Evolutionary conservation across 2,113 vertebrate genomes (phyloP).

Genomic region (Pomatostomus ruficeps): DNA sequence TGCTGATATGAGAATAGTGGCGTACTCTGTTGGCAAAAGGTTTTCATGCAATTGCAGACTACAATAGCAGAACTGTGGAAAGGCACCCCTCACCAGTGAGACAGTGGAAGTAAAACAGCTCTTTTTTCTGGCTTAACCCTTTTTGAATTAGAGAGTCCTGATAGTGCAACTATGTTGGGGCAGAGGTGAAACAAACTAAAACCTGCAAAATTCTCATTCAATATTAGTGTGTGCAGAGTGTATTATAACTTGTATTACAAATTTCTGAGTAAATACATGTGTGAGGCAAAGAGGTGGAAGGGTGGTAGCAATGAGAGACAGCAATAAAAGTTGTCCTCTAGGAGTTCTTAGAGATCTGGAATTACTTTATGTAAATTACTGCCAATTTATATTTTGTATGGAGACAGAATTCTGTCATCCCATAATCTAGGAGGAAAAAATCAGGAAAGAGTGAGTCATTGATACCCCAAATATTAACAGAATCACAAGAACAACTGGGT

Average conservation of each 20-base stretch:
- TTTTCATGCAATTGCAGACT: not conserved
- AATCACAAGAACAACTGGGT: not conserved
- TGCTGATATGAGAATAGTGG: not conserved
- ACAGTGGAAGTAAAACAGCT: not conserved
- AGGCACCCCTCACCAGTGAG: not conserved
- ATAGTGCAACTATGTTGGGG: not conserved
- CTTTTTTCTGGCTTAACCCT: not conserved
- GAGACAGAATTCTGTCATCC: not conserved
- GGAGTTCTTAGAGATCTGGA: not conserved
- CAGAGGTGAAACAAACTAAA: not conserved
- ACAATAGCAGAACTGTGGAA: not conserved
- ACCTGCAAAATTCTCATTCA: not conserved
- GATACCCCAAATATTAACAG: not conserved
- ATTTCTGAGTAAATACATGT: not conserved
- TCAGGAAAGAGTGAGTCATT: not conserved
- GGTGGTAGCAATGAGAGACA: not conserved
- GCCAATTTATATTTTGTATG: not conserved
- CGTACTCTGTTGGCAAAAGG: not conserved
- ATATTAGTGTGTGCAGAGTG: not conserved
- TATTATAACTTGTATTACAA: not conserved
- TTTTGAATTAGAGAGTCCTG: not conserved
- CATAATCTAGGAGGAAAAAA: not conserved
- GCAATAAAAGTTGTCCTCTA: not conserved
- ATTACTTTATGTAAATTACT: slow-evolving; percentile 1
- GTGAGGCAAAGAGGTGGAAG: not conserved